Conservation (phyloP, 2,797 vertebrate genomes). For the Protosalanx chinensis region DNA sequence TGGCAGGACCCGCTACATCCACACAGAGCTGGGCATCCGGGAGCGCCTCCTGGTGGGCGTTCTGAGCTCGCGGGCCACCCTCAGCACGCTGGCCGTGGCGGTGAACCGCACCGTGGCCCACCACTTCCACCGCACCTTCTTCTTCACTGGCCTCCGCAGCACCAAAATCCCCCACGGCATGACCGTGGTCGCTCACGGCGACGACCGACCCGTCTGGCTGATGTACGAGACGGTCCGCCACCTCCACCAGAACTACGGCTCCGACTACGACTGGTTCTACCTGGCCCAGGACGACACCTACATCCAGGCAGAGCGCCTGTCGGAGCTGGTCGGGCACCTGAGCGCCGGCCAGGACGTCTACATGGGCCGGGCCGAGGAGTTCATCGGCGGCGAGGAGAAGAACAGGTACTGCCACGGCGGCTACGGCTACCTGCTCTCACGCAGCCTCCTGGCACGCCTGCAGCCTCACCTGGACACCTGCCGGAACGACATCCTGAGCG, state of each 20-base stretch:
- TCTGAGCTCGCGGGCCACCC: conserved; percentile 86
- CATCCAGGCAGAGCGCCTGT: conserved; percentile 84
- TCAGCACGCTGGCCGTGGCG: conserved; percentile 87
- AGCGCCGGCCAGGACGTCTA: conserved; percentile 92
- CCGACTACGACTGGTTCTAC: conserved; percentile 96
- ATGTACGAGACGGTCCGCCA: conserved; percentile 96
- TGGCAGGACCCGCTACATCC: conserved; percentile 92
- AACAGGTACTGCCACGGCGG: conserved; percentile 92
- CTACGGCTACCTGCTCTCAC: conserved; percentile 92
- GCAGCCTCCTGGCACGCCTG: conserved; percentile 85
- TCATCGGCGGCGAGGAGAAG: conserved; percentile 90
- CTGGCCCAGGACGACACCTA: conserved; percentile 94
- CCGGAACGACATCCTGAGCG: conserved; percentile 93
- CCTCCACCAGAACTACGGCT: conserved; percentile 84
- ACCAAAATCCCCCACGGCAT: conserved; percentile 88
- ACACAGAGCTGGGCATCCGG: conserved; percentile 92
- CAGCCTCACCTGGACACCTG: conserved; percentile 89
- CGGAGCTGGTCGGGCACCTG: conserved; percentile 85
- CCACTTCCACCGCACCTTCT: conserved; percentile 87
- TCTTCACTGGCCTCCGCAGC: conserved; percentile 89
- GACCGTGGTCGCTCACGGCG: conserved; percentile 88
- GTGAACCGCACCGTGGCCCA: conserved; percentile 94
- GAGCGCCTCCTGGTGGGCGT: conserved; percentile 91
- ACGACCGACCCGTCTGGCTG: conserved; percentile 93
- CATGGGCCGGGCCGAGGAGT: conserved; percentile 91